phyloP scores from a whole-genome alignment of 2,797 vertebrate species.

The Chiloscyllium punctatum region DNA sequence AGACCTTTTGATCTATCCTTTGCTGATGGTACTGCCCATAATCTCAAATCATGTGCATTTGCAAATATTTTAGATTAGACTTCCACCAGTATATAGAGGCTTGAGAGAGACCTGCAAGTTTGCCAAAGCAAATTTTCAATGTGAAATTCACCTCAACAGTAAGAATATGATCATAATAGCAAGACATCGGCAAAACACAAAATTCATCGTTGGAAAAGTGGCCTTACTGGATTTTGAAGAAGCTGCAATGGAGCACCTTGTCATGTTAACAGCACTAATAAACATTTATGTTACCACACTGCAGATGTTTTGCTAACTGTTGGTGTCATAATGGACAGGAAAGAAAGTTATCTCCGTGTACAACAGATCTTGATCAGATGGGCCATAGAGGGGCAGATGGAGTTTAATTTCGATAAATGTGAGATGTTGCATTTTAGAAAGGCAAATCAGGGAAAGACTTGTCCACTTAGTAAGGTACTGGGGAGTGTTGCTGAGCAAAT shows the following conservation, averaged over 20 bases:
- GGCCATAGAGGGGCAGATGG: too few relatives aligned
- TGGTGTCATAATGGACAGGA: too few relatives aligned
- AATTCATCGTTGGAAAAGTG: not conserved
- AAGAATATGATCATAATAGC: not conserved
- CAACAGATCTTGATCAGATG: too few relatives aligned
- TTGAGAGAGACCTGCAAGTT: not conserved
- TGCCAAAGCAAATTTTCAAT: not conserved
- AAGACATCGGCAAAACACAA: not conserved
- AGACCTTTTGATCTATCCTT: not conserved
- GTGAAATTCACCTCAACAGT: not conserved
- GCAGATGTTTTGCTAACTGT: not conserved
- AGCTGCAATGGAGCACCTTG: not conserved
- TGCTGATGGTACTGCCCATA: not conserved
- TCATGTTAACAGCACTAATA: not conserved
- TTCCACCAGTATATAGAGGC: not conserved
- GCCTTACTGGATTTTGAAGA: not conserved
- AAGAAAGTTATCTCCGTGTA: not conserved
- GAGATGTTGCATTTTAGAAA: too few relatives aligned
- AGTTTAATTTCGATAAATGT: too few relatives aligned
- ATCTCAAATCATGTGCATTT: not conserved
- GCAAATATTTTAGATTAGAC: not conserved
- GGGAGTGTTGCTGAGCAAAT: too few relatives aligned
- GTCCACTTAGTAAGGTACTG: too few relatives aligned
- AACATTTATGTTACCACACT: not conserved
- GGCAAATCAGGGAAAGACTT: too few relatives aligned